Percentiles rank a stretch among this genome's conserved stretches.
Evolutionary conservation across 2,113 vertebrate species (phyloP).

Genomic region (Thryonomys swinderianus): DNA sequence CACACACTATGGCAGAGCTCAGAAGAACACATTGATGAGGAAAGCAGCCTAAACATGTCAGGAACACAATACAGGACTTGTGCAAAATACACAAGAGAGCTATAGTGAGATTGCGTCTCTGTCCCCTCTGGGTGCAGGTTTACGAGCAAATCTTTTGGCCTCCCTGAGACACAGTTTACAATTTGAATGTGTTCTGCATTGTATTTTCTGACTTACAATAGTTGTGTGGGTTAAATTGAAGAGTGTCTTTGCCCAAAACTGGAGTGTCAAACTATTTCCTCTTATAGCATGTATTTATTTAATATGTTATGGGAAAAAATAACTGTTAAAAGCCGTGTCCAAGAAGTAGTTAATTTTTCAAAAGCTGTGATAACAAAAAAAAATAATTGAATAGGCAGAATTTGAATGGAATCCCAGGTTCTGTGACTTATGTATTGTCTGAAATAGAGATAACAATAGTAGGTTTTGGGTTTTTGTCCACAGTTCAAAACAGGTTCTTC

Average conservation of each 20-base stretch:
- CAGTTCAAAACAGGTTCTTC: background rate
- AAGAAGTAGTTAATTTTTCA: conserved; percentile 28
- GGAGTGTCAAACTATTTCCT: background rate
- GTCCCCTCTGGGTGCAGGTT: background rate
- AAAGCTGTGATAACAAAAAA: background rate
- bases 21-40: background rate
- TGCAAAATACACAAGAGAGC: background rate
- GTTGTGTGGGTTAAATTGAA: background rate
- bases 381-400: background rate
- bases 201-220: conserved; percentile 26
- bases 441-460: background rate
- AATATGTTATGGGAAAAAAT: background rate
- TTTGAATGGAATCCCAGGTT: background rate
- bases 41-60: background rate
- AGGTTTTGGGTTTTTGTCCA: background rate
- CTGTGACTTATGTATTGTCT: background rate
- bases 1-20: background rate
- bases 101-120: background rate
- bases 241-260: conserved; percentile 17
- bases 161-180: background rate
- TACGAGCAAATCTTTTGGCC: background rate
- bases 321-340: background rate
- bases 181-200: background rate
- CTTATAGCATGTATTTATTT: background rate
- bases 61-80: background rate